Base-by-base conservation (phyloP, 2,888 invertebrate species). In the Parnassius orleans region DNA sequence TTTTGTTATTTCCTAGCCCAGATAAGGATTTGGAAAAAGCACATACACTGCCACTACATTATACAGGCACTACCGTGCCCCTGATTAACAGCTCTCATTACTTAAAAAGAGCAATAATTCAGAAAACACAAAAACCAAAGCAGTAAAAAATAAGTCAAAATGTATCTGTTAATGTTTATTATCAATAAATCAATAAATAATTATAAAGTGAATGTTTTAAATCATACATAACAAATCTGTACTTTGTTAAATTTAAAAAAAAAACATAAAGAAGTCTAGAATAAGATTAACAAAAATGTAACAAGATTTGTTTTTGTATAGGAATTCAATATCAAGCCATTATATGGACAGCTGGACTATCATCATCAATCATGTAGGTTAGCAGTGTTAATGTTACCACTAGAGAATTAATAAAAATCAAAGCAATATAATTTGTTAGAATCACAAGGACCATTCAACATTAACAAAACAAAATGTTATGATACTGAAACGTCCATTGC, bases 391-490 rank as follows among this genome's bases (percentile, higher is more conserved):
- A 67, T 65, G 72, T 78, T 77, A 81, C 77, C 75, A 72, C 68
- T 73, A 75, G 76, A 75, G 75, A 73, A 53, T 70, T 64, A 76
- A 69, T 65, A 67, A 50, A 68, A 66, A 67, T 53, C 55, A 66
- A 64, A 65, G 61, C 67, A 71, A 66, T 76, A 70, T 68, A 74
- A 33, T 33, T 33, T 84, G 91, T 91, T 91, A 91, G 90, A 91
- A 90, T 86, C 83, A 91, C 91, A 90, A 91, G 91, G 91, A 91
- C 91, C 90, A 91, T 91, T 88, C 87, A 88, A 87, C 84, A 88
- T 84, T 77, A 83, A 72, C 86, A 82, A 86, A 79, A 68, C 70
- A 71, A 69, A 80, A 81, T 81, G 82, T 79, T 75, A 77, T 68
- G 72, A 50, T 75, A 77, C 74, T 51, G 70, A 76, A 79, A 83